Conservation (phyloP, 2,113 vertebrate genomes). For the Phalacrocorax carbo region DNA sequence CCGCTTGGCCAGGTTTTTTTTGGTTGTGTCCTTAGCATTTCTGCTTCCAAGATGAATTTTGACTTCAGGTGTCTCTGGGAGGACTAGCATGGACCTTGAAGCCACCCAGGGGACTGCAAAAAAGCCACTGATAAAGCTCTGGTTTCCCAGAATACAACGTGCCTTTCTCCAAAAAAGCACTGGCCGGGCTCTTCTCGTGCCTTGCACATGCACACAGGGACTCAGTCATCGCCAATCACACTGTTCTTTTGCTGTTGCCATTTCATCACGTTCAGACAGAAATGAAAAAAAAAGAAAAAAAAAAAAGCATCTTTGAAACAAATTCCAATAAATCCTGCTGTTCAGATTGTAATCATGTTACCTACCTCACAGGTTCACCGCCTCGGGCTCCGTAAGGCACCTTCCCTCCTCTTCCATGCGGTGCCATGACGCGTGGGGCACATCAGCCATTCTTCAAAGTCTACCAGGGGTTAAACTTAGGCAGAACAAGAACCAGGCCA, state of each 20-base stretch:
- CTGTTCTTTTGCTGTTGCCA: neutral
- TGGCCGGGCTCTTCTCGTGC: neutral
- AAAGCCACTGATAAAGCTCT: neutral
- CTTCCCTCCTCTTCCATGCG: neutral
- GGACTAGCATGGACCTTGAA: neutral
- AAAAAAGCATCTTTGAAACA: neutral
- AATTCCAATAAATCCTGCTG: neutral
- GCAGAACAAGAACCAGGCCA: neutral
- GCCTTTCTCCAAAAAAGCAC: neutral
- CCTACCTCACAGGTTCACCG: conserved; percentile 30
- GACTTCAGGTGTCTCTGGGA: neutral
- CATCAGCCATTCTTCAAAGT: neutral
- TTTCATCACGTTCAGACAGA: neutral
- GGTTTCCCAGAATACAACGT: neutral
- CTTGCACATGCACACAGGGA: neutral
- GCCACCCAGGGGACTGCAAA: neutral
- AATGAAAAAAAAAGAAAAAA: neutral
- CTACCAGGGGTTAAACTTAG: neutral
- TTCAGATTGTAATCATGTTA: neutral
- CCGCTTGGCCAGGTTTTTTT: neutral
- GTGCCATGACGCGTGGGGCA: neutral
- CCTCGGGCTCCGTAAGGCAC: neutral
- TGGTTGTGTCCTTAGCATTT: neutral
- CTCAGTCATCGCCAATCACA: neutral
- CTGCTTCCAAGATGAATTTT: conserved; percentile 4